A percentile compares a stretch with the other conserved stretches of the same genome.
These are phyloP conservation scores for Drosophila pseudoananassae DNA, from an alignment of 1,140 invertebrate genomes.

Conservation along the genomic window DNA sequence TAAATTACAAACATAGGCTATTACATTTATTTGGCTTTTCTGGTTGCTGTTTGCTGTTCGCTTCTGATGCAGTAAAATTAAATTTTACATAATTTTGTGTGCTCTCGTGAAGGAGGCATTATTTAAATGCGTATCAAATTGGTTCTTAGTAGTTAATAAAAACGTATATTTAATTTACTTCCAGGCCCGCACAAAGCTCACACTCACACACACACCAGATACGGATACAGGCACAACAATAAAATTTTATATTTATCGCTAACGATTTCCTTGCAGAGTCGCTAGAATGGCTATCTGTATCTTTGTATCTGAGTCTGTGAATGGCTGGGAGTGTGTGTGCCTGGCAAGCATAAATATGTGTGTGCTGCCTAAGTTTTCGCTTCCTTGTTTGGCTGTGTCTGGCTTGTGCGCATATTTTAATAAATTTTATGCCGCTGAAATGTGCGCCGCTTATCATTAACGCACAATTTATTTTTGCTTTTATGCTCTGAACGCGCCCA, in stretches of 20 bases:
- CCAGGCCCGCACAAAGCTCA: constrained; percentile 26
- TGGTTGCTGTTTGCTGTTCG: constrained; percentile 27
- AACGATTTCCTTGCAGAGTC: constrained; percentile 68
- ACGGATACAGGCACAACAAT: constrained; percentile 71
- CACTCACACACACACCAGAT: constrained; percentile 28
- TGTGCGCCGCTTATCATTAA: constrained; percentile 80
- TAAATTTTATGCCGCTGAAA: constrained; percentile 82
- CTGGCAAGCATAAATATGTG: constrained; percentile 68
- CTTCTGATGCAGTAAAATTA: constrained; percentile 64
- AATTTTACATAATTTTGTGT: constrained; percentile 72
- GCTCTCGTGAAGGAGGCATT: constrained; percentile 53
- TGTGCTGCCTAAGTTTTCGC: constrained; percentile 40
- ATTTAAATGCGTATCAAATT: constrained; percentile 82
- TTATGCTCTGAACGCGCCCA: constrained; percentile 47
- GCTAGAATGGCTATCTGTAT: constrained; percentile 2
- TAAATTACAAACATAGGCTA: constrained; percentile 71
- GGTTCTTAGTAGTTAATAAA: constrained; percentile 83
- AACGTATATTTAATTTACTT: constrained; percentile 83
- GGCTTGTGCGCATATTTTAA: constrained; percentile 74
- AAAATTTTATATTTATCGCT: constrained; percentile 83
- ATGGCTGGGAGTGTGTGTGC: constrained; percentile 22
- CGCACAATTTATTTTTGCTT: constrained; percentile 83
- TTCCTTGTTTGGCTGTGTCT: constrained; percentile 36
- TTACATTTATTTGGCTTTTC: constrained; percentile 77
- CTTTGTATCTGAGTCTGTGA: constrained; percentile 13